These are phyloP conservation scores for Australoheros scitulus DNA, from an alignment of 2,113 vertebrate genomes.

Conservation along the genomic window DNA sequence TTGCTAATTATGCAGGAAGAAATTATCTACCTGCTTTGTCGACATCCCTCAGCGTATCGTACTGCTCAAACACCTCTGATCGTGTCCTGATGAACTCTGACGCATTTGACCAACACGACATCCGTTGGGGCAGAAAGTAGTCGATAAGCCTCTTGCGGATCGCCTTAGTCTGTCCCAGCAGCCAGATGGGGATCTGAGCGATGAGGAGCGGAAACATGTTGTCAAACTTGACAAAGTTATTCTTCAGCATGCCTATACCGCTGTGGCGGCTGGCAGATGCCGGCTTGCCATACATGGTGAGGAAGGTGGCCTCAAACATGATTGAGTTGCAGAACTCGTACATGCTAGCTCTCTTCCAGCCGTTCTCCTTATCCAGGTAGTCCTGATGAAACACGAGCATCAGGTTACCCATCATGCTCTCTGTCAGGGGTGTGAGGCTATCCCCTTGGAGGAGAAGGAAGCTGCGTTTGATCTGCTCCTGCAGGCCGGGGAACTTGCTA, in stretches of 20 bases:
- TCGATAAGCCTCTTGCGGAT: slow-evolving; percentile 82
- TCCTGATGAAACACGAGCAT: slow-evolving; percentile 81
- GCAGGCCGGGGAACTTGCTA: slow-evolving; percentile 48
- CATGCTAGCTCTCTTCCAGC: slow-evolving; percentile 80
- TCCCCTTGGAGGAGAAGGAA: slow-evolving; percentile 78
- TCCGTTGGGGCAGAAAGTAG: slow-evolving; percentile 79
- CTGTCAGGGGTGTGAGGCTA: slow-evolving; percentile 79
- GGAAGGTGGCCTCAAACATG: slow-evolving; percentile 88
- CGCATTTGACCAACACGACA: slow-evolving; percentile 76
- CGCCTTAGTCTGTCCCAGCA: slow-evolving; percentile 83
- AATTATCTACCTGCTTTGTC: slow-evolving; percentile 89
- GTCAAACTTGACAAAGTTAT: slow-evolving; percentile 87
- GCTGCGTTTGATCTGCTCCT: slow-evolving; percentile 48
- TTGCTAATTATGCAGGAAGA: background rate
- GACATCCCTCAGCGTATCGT: slow-evolving; percentile 76
- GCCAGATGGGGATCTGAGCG: slow-evolving; percentile 84
- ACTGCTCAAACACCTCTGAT: slow-evolving; percentile 80
- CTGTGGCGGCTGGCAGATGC: slow-evolving; percentile 63
- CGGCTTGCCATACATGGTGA: slow-evolving; percentile 86
- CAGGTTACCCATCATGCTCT: slow-evolving; percentile 85
- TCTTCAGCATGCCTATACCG: slow-evolving; percentile 77
- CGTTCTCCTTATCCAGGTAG: slow-evolving; percentile 57
- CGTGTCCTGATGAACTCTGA: slow-evolving; percentile 84
- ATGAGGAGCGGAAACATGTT: slow-evolving; percentile 81
- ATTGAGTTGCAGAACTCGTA: slow-evolving; percentile 85